phyloP scores from a whole-genome alignment of 1,140 invertebrate species.

The Solenopsis invicta region DNA sequence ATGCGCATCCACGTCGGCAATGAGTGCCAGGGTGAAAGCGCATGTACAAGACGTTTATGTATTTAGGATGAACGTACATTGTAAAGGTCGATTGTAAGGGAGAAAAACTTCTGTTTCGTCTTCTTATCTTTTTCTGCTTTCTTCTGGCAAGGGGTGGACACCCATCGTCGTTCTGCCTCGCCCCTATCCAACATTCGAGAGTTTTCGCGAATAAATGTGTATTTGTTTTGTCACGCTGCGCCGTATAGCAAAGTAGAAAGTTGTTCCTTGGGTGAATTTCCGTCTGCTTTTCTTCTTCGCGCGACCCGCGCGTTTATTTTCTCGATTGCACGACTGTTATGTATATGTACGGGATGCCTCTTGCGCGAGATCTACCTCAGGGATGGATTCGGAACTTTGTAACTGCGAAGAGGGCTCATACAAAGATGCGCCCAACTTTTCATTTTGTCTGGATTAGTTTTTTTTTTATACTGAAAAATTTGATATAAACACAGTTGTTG shows the following conservation, averaged over 20 bases:
- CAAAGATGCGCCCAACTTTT: neutral
- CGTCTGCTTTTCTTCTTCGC: slow-evolving; percentile 19
- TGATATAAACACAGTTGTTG: neutral
- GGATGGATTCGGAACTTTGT: neutral
- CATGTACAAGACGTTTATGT: slow-evolving; percentile 40
- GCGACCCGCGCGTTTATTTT: neutral
- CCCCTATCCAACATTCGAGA: slow-evolving; percentile 12
- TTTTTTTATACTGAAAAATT: neutral
- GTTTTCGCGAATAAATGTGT: slow-evolving; percentile 58
- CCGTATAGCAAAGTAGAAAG: neutral
- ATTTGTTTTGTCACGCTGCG: slow-evolving; percentile 48
- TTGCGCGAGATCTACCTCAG: neutral
- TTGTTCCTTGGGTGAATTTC: slow-evolving; percentile 31
- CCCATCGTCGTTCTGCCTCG: neutral
- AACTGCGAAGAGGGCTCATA: neutral
- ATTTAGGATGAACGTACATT: slow-evolving; percentile 42
- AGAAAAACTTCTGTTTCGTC: slow-evolving; percentile 46
- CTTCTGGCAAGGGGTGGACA: slow-evolving; percentile 19
- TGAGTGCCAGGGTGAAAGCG: neutral
- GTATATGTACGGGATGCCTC: slow-evolving; percentile 1
- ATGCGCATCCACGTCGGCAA: neutral
- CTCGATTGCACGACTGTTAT: slow-evolving; percentile 29
- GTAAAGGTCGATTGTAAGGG: slow-evolving; percentile 24
- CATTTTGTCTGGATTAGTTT: neutral
- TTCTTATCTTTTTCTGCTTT: slow-evolving; percentile 31